Evolutionary conservation across 1,140 invertebrate species (phyloP).

Genomic region (Drosophila azteca): DNA sequence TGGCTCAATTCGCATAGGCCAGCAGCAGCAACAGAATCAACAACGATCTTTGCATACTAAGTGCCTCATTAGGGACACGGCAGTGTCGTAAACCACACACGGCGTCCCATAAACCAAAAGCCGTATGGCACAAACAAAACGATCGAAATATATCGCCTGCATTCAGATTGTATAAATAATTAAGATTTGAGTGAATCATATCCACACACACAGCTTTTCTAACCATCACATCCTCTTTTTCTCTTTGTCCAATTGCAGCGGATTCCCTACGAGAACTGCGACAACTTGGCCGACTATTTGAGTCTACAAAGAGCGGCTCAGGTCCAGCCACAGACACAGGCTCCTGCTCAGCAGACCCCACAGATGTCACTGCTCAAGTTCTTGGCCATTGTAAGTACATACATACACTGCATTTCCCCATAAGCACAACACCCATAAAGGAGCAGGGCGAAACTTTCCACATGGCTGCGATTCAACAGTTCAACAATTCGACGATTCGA

Average conservation of each 20-base stretch:
- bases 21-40: constrained; percentile 49
- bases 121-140: constrained; percentile 51
- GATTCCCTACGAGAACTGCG: constrained; percentile 71
- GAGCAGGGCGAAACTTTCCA: constrained; percentile 34
- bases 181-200: constrained; percentile 49
- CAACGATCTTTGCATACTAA: constrained; percentile 74
- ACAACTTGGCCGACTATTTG: constrained; percentile 79
- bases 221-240: constrained; percentile 11
- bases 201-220: background rate
- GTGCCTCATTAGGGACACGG: constrained; percentile 72
- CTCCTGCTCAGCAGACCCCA: constrained; percentile 46
- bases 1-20: constrained; percentile 57
- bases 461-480: background rate
- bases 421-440: constrained; percentile 1
- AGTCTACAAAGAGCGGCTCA: constrained; percentile 64
- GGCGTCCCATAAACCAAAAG: constrained; percentile 59
- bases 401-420: constrained; percentile 79
- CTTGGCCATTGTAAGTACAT: constrained; percentile 87
- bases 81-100: constrained; percentile 69
- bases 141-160: constrained; percentile 60
- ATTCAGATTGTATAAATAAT: constrained; percentile 70
- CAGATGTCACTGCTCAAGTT: constrained; percentile 87
- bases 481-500: too few relatives aligned
- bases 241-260: constrained; percentile 50
- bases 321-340: constrained; percentile 40